phyloP scores from a whole-genome alignment of 2,797 vertebrate species.

The Agapornis canus region DNA sequence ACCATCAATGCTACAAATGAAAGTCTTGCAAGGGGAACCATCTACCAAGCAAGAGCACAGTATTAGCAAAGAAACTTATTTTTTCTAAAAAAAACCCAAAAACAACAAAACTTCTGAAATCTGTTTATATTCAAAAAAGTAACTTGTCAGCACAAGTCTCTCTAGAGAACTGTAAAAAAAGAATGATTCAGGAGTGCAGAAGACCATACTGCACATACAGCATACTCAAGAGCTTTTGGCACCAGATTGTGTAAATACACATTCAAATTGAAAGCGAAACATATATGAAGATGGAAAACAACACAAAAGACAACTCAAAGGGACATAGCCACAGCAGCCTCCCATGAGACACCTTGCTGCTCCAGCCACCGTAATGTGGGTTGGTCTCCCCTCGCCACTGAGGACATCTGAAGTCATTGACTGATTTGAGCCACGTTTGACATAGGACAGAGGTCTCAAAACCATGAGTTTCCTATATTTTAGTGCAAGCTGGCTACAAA shows the following conservation, averaged over 20 bases:
- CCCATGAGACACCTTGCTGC: background rate
- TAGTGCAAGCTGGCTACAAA: background rate
- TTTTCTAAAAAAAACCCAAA: no score
- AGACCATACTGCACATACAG: background rate
- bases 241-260: background rate
- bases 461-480: background rate
- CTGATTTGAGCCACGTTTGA: background rate
- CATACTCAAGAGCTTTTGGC: background rate
- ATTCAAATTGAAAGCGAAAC: background rate
- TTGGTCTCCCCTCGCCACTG: background rate
- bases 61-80: background rate
- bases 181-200: background rate
- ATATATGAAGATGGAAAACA: background rate
- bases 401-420: background rate
- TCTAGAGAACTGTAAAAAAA: background rate
- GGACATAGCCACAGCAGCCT: background rate
- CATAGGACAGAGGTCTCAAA: background rate
- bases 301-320: background rate
- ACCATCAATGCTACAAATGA: background rate
- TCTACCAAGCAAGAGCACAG: background rate
- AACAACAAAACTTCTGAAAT: background rate
- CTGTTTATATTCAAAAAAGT: background rate
- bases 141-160: background rate
- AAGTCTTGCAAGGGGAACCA: background rate
- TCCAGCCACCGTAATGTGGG: rapidly evolving